Percentiles rank a stretch among this genome's conserved stretches.
Conservation (phyloP, 2,888 invertebrate genomes). For the Caenorhabditis imperialis region DNA sequence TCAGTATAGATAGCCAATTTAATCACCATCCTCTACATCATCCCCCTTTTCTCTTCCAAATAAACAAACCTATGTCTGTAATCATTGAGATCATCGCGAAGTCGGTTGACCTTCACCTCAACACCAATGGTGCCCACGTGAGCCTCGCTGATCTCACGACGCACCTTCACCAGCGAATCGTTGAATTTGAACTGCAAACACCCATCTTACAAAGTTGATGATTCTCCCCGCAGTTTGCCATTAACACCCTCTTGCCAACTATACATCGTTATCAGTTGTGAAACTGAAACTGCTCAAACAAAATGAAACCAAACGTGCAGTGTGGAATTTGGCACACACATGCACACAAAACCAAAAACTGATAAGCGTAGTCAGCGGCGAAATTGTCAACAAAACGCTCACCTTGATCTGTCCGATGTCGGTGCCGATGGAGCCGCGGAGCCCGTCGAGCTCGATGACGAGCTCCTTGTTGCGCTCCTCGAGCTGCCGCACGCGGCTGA, state of each 20-base stretch:
- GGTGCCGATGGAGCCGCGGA: slow-evolving; percentile 51
- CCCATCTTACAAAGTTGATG: too few species aligned
- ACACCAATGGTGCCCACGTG: slow-evolving; percentile 34
- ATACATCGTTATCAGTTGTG: not conserved
- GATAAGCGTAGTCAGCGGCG: too few species aligned
- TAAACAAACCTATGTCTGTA: slow-evolving; percentile 43
- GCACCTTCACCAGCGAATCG: slow-evolving; percentile 34
- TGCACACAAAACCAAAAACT: too few species aligned
- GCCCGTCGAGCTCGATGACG: slow-evolving; percentile 41
- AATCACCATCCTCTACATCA: not conserved
- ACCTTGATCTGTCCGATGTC: slow-evolving; percentile 52
- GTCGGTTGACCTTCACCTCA: slow-evolving; percentile 48
- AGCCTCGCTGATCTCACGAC: slow-evolving; percentile 41
- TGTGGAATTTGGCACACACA: too few species aligned
- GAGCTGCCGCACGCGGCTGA: slow-evolving; percentile 42
- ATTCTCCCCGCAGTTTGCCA: too few species aligned
- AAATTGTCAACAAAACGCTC: slow-evolving; percentile 35
- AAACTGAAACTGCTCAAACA: not conserved
- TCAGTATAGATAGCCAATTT: too few species aligned
- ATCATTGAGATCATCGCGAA: slow-evolving; percentile 51
- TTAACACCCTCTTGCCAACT: not conserved
- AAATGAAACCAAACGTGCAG: not conserved
- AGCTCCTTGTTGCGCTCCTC: slow-evolving; percentile 49
- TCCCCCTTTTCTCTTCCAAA: too few species aligned
- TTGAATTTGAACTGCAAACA: slow-evolving; percentile 49